Evolutionary conservation across 2,797 vertebrate genomes (phyloP).

Genomic region (Tokudaia tokunoshimensis): DNA sequence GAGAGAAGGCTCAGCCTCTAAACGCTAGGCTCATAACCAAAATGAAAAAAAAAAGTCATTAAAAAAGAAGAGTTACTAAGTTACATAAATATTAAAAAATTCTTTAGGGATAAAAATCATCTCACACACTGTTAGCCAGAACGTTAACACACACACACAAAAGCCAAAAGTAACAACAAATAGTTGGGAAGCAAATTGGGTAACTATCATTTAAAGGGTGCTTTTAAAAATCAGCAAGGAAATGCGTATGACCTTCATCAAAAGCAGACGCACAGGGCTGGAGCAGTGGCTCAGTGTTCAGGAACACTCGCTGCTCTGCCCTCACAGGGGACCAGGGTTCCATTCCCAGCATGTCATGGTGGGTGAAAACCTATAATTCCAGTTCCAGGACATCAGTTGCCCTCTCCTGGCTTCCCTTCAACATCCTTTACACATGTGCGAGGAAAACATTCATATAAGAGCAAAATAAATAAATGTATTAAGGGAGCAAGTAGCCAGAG

Average conservation of each 20-base stretch:
- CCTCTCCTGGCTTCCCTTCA: neutral
- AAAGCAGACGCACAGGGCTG: neutral
- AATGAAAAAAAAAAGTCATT: neutral
- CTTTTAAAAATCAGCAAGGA: neutral
- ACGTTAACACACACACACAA: neutral
- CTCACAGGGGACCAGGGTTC: neutral
- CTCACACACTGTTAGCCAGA: neutral
- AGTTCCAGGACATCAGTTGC: neutral
- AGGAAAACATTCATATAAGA: neutral
- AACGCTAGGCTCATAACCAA: neutral
- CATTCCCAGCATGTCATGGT: neutral
- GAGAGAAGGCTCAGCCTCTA: neutral
- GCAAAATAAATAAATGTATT: neutral
- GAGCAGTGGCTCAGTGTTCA: neutral
- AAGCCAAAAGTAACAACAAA: neutral
- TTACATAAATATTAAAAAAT: neutral
- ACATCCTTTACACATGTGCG: neutral
- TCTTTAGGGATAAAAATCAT: constrained; percentile 1
- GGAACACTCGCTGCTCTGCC: neutral
- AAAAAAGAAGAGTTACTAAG: neutral
- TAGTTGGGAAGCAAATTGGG: neutral
- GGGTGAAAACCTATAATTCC: neutral
- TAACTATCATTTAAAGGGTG: neutral
- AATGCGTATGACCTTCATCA: neutral
- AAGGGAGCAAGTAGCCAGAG: neutral